A percentile compares a stretch with the other conserved stretches of the same genome.
Evolutionary conservation across 1,140 invertebrate species (phyloP).

Genomic region (Tetragonula clypearis): DNA sequence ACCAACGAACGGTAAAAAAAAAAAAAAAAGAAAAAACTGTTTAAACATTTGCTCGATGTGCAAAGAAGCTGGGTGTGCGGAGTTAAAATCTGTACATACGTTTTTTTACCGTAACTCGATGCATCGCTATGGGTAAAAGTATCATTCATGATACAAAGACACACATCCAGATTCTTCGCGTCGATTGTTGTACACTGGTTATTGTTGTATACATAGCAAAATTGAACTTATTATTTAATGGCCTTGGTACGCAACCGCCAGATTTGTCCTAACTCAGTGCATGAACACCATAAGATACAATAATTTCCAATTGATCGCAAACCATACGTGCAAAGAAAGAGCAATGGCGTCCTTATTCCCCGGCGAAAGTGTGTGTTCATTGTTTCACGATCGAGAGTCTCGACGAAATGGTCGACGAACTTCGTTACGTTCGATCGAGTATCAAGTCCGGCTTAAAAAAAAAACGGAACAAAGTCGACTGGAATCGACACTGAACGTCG

Average conservation of each 20-base stretch:
- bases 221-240: slow-evolving; percentile 50
- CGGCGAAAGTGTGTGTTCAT: not conserved
- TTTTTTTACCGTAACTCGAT: not conserved
- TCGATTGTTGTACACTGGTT: slow-evolving; percentile 48
- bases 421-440: not conserved
- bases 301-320: not conserved
- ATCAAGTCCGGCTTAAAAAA: not conserved
- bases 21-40: slow-evolving; percentile 54
- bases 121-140: not conserved
- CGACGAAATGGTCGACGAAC: not conserved
- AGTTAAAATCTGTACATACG: not conserved
- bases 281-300: slow-evolving; percentile 12
- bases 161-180: slow-evolving; percentile 15
- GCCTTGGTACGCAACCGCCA: slow-evolving; percentile 21
- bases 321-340: slow-evolving; percentile 31
- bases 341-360: not conserved
- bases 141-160: not conserved
- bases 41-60: slow-evolving; percentile 18
- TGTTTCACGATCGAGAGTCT: not conserved
- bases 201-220: slow-evolving; percentile 49
- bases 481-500: too few relatives aligned
- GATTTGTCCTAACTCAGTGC: not conserved
- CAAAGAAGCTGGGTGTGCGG: slow-evolving; percentile 5
- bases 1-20: slow-evolving; percentile 57
- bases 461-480: not conserved